These are phyloP conservation scores for Esox masquinongy DNA, from an alignment of 2,797 vertebrate genomes.

Conservation along the genomic window DNA sequence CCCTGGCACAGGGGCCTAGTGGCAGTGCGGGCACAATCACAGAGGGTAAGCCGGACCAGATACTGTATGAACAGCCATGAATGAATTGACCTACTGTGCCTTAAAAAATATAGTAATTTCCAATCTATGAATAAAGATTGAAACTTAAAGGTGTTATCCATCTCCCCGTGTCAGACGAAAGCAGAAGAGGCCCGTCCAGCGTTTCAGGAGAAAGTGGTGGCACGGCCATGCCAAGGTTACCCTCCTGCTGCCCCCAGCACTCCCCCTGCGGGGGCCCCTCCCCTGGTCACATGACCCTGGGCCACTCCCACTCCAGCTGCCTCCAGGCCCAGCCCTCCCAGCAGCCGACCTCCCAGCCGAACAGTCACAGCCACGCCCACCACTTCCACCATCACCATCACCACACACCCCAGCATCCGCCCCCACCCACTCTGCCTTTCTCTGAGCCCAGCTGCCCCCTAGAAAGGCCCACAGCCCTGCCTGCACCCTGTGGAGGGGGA, in stretches of 20 bases:
- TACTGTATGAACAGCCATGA: constrained; percentile 4
- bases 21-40: constrained; percentile 72
- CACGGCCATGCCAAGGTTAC: constrained; percentile 91
- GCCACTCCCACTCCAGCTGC: constrained; percentile 89
- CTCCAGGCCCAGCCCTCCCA: constrained; percentile 81
- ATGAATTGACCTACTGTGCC: neutral
- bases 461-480: constrained; percentile 87
- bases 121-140: neutral
- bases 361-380: constrained; percentile 77
- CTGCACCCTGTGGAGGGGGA: constrained; percentile 83
- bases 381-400: constrained; percentile 93
- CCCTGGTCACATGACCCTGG: constrained; percentile 84
- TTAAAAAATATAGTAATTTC: neutral
- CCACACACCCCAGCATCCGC: constrained; percentile 83
- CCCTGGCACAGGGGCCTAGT: constrained; percentile 74
- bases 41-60: constrained; percentile 77
- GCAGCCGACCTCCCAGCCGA: constrained; percentile 75
- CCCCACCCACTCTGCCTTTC: constrained; percentile 84
- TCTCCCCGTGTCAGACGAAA: constrained; percentile 77
- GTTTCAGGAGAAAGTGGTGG: constrained; percentile 80
- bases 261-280: constrained; percentile 91
- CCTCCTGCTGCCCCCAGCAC: constrained; percentile 97
- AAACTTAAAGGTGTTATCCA: neutral
- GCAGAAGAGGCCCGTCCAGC: constrained; percentile 79
- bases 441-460: constrained; percentile 87